Conservation (phyloP, 2,888 invertebrate species). For the Drosophila formosana region DNA sequence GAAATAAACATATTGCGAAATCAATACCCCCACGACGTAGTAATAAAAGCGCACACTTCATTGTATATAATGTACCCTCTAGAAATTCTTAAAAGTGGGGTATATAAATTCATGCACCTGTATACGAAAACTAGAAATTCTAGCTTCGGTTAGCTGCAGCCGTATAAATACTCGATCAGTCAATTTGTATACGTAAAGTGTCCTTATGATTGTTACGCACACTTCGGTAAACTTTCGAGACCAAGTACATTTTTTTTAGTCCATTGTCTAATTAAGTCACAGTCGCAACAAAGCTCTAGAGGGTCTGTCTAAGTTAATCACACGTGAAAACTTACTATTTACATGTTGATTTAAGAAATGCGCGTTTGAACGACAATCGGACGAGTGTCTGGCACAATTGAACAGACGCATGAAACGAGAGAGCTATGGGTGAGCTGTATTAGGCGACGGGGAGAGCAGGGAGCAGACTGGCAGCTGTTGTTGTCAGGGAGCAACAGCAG, state of each 20-base stretch:
- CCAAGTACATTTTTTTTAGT: too few species aligned
- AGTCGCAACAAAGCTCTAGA: too few species aligned
- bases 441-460: not conserved
- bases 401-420: conserved; percentile 1
- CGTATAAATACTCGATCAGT: too few species aligned
- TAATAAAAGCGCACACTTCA: conserved; percentile 31
- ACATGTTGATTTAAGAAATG: conserved; percentile 27
- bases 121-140: not conserved
- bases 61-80: not conserved
- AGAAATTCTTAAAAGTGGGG: not conserved
- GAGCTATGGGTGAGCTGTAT: not conserved
- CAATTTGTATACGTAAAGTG: too few species aligned
- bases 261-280: too few species aligned
- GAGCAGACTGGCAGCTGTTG: not conserved
- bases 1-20: conserved; percentile 8
- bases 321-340: too few species aligned
- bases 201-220: too few species aligned
- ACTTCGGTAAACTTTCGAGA: too few species aligned
- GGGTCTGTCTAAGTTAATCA: not conserved
- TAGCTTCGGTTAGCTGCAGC: too few species aligned
- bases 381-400: conserved; percentile 18
- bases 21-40: conserved; percentile 43
- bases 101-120: not conserved
- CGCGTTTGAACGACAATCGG: conserved; percentile 57
- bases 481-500: conserved; percentile 19